Evolutionary conservation across 2,888 invertebrate genomes (phyloP).

Genomic region (Deilephila elpenor): DNA sequence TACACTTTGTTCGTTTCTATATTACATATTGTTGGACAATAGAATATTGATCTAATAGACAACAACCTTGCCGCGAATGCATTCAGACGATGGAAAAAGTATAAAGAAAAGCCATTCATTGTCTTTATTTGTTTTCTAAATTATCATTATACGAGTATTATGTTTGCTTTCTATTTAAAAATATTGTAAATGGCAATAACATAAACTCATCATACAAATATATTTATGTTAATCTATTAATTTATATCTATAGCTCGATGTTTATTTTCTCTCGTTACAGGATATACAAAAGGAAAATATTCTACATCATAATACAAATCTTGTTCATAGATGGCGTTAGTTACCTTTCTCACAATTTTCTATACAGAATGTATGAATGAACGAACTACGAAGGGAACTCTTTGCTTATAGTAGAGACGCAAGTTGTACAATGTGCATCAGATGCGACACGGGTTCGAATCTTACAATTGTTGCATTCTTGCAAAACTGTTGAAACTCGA

Average conservation of each 20-base stretch:
- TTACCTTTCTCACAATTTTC: neutral
- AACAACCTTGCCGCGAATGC: neutral
- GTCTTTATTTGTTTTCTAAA: neutral
- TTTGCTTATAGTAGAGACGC: neutral
- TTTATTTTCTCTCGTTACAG: no score
- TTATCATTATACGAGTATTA: neutral
- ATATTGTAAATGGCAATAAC: no score
- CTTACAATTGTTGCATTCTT: no score
- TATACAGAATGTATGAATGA: neutral
- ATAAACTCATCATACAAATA: no score
- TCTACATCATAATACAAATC: neutral
- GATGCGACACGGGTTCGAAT: no score
- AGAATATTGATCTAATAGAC: neutral
- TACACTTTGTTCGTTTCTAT: constrained; percentile 38
- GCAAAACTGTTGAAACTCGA: no score
- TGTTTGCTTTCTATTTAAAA: no score
- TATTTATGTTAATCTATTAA: no score
- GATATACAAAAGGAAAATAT: no score
- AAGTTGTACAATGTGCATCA: no score
- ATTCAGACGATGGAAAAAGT: neutral
- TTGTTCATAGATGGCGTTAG: neutral
- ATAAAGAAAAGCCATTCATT: no score
- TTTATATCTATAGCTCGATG: no score
- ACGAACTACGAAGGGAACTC: neutral
- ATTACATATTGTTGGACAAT: constrained; percentile 28